Conservation (phyloP, 2,797 vertebrate genomes). For the Sebastes aleutianus region DNA sequence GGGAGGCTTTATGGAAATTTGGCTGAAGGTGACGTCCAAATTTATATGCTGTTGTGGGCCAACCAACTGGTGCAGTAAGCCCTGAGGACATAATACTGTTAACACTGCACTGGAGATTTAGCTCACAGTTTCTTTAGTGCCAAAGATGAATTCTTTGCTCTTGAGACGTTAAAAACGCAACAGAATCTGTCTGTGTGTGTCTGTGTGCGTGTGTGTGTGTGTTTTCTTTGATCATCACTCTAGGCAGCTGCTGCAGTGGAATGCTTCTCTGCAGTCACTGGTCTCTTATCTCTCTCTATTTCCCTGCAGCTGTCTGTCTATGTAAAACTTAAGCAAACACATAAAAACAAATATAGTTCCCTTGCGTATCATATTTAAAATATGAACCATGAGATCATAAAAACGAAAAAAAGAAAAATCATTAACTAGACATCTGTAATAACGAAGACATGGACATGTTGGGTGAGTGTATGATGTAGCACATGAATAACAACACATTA, state of each 20-base stretch:
- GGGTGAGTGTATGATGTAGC: background rate
- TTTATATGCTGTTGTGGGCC: slow-evolving; percentile 24
- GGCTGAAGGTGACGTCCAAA: slow-evolving; percentile 19
- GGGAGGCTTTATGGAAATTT: slow-evolving; percentile 45
- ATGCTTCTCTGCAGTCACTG: slow-evolving; percentile 31
- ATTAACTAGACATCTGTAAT: background rate
- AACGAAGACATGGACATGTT: background rate
- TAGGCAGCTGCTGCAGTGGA: slow-evolving; percentile 24
- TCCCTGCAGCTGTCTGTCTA: slow-evolving; percentile 42
- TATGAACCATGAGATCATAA: background rate
- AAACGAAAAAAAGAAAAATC: background rate
- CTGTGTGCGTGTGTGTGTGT: slow-evolving; percentile 2
- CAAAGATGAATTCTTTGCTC: slow-evolving; percentile 18
- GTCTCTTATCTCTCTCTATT: slow-evolving; percentile 30
- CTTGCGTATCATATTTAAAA: background rate
- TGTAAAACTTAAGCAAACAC: slow-evolving; percentile 1
- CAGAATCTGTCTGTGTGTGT: background rate
- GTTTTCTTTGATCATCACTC: slow-evolving; percentile 57
- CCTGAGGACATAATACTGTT: background rate
- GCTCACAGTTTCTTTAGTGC: slow-evolving; percentile 1
- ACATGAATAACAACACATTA: background rate
- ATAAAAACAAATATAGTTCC: background rate
- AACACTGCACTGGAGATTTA: background rate
- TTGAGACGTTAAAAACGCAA: slow-evolving; percentile 8
- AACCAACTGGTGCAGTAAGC: slow-evolving; percentile 8